Percentiles rank a stretch among this genome's conserved stretches.
These are phyloP conservation scores for Chromoteleia sp. DNA, from an alignment of 2,888 invertebrate species.

Conservation along the genomic window DNA sequence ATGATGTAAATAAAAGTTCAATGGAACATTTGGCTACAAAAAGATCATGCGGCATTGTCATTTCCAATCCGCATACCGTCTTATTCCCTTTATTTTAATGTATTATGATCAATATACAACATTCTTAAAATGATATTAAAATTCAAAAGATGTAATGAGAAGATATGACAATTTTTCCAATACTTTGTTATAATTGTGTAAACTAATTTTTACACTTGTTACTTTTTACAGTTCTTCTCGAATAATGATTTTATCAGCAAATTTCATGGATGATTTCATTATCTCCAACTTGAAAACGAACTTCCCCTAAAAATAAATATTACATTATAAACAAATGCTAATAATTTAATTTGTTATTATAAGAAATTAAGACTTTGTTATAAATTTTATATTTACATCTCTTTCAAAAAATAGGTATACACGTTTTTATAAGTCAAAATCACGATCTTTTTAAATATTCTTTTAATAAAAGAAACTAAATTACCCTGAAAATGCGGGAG, in stretches of 20 bases:
- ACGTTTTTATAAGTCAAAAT: too few species aligned
- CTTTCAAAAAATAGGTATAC: not conserved
- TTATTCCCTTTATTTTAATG: not conserved
- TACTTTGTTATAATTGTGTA: not conserved
- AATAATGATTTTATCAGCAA: not conserved
- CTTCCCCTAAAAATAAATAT: constrained; percentile 78
- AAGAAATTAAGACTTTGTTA: too few species aligned
- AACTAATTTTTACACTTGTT: not conserved
- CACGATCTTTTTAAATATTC: constrained; percentile 14
- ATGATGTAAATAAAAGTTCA: constrained; percentile 70
- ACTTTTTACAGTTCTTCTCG: constrained; percentile 24
- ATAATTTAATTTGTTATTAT: too few species aligned
- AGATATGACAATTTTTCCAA: too few species aligned
- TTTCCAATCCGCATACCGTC: not conserved
- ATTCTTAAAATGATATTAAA: too few species aligned
- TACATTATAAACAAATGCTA: too few species aligned
- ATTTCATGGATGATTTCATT: constrained; percentile 33
- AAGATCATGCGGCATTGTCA: not conserved
- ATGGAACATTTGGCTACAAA: constrained; percentile 66
- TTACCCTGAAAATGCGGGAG: constrained; percentile 80
- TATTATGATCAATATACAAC: too few species aligned
- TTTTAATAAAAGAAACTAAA: too few species aligned
- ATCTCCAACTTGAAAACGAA: constrained; percentile 83
- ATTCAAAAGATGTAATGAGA: too few species aligned
- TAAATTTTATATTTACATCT: too few species aligned